Evolutionary conservation across 2,797 vertebrate genomes (phyloP).

Genomic region (Linurgus olivaceus): DNA sequence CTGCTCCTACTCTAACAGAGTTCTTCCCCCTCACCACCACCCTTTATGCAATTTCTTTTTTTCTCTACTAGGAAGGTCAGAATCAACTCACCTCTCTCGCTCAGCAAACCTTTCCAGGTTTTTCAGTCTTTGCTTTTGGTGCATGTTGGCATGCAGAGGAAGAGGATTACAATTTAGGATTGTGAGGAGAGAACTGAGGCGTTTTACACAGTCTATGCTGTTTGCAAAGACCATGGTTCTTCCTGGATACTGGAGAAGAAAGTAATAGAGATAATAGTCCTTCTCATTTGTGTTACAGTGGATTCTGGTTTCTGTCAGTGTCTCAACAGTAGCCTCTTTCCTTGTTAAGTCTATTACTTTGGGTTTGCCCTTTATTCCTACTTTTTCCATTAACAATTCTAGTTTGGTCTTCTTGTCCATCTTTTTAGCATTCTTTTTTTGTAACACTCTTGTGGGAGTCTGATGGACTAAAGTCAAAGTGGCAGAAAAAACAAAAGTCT

Average conservation of each 20-base stretch:
- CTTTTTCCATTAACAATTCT: constrained; percentile 88
- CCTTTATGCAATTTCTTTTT: background rate
- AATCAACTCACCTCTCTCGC: constrained; percentile 83
- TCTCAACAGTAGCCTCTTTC: constrained; percentile 92
- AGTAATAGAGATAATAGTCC: constrained; percentile 95
- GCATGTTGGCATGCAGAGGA: constrained; percentile 96
- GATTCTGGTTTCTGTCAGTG: constrained; percentile 90
- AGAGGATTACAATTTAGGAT: constrained; percentile 86
- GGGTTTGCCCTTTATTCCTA: constrained; percentile 90
- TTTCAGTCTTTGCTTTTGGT: constrained; percentile 96
- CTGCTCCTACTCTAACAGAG: background rate
- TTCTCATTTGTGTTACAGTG: constrained; percentile 91
- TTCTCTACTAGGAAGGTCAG: background rate
- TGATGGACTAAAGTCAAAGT: constrained; percentile 90
- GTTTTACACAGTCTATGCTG: constrained; percentile 96
- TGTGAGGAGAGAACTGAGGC: constrained; percentile 88
- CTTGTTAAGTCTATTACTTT: constrained; percentile 94
- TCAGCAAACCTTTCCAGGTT: constrained; percentile 95
- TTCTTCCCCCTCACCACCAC: background rate
- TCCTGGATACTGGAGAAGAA: constrained; percentile 90
- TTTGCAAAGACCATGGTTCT: constrained; percentile 98
- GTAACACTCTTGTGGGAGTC: constrained; percentile 83
- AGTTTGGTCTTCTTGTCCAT: constrained; percentile 86
- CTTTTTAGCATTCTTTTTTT: constrained; percentile 85
- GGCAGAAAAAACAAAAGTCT: constrained; percentile 95